Base-by-base conservation (phyloP, 2,113 vertebrate genomes). In the Chamaea fasciata region DNA sequence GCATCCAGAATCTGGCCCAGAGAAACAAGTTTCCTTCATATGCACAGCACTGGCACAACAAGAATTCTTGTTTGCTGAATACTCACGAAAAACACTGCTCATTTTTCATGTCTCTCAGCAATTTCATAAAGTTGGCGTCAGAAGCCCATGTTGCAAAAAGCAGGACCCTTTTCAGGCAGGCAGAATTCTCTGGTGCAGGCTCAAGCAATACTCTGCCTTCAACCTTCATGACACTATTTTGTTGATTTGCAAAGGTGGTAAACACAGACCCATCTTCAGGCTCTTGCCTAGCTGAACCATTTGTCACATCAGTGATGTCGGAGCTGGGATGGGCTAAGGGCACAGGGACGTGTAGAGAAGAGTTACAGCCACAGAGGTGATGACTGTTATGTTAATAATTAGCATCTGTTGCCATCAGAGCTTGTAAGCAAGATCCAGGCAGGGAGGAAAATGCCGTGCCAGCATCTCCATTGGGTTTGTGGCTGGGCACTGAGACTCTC, bases 241-340 rank as follows among this genome's bases (percentile, higher is more conserved):
- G 49, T 77, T 68, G 69, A 50, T 92, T 56, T 60, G n/a, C 62
- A 64, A 88, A 64, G 12, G 30, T 9, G 41, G 20, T 79, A 49
- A 87, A 91, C 27, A 65, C 52, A 86, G 63, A 84, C 23, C 69
- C 78, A 39, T 39, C 62, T 62, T 44, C 67, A n/a, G 57, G 24
- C 65, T 89, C 39, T 75, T 35, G 53, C 0, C 0, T 9, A 22
- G 27, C 50, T 62, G 10, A 53, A 37, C 44, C 67, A 24, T 42
- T 83, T 70, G 50, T 49, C 37, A 4, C 3, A 55, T 12, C 73
- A 63, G 69, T 1, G 5, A 20, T 22, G 47, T 62, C 0, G 0
- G 46, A 81, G 46, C 69, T 87, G 53, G 74, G 68, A 42, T 59
- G 68, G 50, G 64, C 71, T 46, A 10, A 65, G 35, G 41, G 31